phyloP scores from a whole-genome alignment of 2,113 vertebrate species.

The Zosterops lateralis region DNA sequence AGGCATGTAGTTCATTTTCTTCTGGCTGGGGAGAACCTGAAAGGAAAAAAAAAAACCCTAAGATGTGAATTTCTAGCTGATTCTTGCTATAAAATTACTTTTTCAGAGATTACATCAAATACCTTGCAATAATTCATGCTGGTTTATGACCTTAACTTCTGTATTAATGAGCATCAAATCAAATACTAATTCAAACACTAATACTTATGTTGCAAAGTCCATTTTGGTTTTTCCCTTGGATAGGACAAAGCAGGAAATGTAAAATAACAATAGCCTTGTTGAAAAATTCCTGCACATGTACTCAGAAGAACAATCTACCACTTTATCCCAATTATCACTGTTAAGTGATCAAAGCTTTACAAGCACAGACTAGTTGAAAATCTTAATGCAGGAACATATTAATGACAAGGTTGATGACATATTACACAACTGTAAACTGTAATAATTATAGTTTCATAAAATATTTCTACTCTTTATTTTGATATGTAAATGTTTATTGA shows the following conservation, averaged over 20 bases:
- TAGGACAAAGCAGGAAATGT: background rate
- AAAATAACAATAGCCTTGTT: background rate
- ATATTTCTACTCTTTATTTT: background rate
- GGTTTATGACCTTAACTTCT: background rate
- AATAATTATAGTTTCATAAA: background rate
- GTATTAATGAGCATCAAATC: background rate
- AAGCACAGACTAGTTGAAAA: background rate
- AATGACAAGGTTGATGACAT: background rate
- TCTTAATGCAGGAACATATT: background rate
- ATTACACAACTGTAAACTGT: background rate
- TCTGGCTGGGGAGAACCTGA: slow-evolving; percentile 73
- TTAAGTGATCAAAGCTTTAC: background rate
- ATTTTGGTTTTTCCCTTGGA: background rate
- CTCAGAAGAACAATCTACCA: background rate
- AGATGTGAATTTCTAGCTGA: background rate
- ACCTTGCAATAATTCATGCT: background rate
- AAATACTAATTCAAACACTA: background rate
- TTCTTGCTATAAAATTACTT: background rate
- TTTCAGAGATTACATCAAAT: background rate
- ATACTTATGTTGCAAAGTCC: background rate
- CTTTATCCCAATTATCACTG: background rate
- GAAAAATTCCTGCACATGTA: background rate
- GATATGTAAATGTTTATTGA: background rate
- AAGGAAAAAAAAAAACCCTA: background rate
- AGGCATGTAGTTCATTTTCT: slow-evolving; percentile 70